Evolutionary conservation across 1,140 invertebrate genomes (phyloP).

Genomic region (Agrypnia vestita): DNA sequence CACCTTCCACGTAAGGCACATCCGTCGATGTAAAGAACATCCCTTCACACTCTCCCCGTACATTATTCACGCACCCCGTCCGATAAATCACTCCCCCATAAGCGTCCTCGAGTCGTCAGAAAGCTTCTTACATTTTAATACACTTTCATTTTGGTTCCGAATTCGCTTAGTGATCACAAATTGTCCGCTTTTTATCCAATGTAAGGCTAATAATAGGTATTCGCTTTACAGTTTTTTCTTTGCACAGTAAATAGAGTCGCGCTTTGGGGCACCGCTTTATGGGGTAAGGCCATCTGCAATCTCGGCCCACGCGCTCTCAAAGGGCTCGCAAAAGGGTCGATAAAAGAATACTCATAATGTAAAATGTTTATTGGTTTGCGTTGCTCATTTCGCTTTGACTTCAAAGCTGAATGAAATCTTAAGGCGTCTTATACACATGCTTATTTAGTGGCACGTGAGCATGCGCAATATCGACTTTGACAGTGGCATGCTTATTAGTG

Average conservation of each 20-base stretch:
- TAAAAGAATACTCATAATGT: slow-evolving; percentile 16
- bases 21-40: neutral
- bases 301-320: neutral
- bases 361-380: slow-evolving; percentile 28
- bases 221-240: too few species aligned
- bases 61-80: neutral
- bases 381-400: slow-evolving; percentile 7
- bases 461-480: too few species aligned
- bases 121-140: slow-evolving; percentile 8
- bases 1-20: neutral
- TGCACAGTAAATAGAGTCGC: too few species aligned
- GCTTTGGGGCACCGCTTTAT: too few species aligned
- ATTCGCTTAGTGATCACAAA: neutral
- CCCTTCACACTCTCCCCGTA: neutral
- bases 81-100: neutral
- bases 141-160: slow-evolving; percentile 10
- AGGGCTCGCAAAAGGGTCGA: slow-evolving; percentile 17
- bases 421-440: too few species aligned
- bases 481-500: too few species aligned
- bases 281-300: too few species aligned
- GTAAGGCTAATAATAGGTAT: neutral
- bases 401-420: neutral
- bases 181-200: neutral
- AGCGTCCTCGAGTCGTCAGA: neutral
- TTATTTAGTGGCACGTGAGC: too few species aligned